Evolutionary conservation across 2,113 vertebrate species (phyloP).

Genomic region (Zeus faber): DNA sequence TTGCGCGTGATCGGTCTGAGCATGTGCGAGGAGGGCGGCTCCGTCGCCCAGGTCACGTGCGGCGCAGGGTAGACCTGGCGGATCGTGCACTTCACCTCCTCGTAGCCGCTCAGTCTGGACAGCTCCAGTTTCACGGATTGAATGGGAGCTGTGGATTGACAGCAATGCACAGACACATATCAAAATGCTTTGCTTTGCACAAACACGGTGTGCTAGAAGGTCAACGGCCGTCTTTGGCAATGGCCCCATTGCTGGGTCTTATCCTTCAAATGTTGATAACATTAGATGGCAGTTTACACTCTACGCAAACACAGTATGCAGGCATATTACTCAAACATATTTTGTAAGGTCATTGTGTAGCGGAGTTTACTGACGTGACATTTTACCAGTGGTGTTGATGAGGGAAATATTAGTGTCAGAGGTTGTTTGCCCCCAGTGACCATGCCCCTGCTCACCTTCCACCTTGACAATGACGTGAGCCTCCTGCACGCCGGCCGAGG

Average conservation of each 20-base stretch:
- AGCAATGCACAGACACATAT: slow-evolving; percentile 23
- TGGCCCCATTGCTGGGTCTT: no score
- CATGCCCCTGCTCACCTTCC: slow-evolving; percentile 68
- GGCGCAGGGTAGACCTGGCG: slow-evolving; percentile 53
- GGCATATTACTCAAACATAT: no score
- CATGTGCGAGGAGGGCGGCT: slow-evolving; percentile 12
- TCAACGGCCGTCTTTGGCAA: no score
- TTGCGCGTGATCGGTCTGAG: slow-evolving; percentile 52
- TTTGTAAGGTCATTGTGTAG: no score
- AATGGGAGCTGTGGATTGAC: slow-evolving; percentile 63
- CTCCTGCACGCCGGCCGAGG: slow-evolving; percentile 10
- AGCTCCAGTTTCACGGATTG: slow-evolving; percentile 53
- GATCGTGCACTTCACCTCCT: slow-evolving; percentile 68
- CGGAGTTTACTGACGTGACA: no score
- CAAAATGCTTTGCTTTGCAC: no score
- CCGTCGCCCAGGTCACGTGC: slow-evolving; percentile 59
- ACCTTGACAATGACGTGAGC: slow-evolving; percentile 57
- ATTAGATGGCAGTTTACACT: slow-evolving; percentile 4
- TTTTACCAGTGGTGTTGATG: no score
- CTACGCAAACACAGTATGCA: no score
- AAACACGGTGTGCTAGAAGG: no score
- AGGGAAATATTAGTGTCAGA: no score
- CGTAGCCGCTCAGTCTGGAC: slow-evolving; percentile 63
- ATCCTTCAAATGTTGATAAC: slow-evolving; percentile 9
- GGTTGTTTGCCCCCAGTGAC: no score